Conservation (phyloP, 1,140 invertebrate species). For the Drosophila novamexicana region DNA sequence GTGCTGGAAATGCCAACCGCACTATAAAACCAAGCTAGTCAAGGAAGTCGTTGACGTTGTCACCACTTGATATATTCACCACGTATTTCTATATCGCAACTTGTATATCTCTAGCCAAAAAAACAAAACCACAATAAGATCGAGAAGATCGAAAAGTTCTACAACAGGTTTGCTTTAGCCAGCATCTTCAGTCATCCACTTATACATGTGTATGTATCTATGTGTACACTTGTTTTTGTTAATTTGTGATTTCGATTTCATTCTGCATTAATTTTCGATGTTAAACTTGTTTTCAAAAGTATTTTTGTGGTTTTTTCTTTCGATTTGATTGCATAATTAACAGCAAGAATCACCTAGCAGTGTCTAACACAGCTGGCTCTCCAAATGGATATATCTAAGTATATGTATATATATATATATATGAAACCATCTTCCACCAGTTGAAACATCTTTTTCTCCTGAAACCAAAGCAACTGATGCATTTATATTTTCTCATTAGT, state of each 20-base stretch:
- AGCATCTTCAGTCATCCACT: background rate
- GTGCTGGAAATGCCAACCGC: background rate
- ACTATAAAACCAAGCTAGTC: background rate
- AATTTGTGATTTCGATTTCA: conserved; percentile 35
- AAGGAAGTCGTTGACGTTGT: conserved; percentile 14
- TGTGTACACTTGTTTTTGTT: background rate
- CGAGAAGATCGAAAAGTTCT: background rate
- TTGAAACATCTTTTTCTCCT: too few relatives aligned
- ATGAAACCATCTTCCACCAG: too few relatives aligned
- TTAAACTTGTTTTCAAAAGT: conserved; percentile 11
- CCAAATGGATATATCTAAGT: too few relatives aligned
- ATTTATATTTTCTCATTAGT: too few relatives aligned
- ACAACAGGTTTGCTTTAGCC: conserved; percentile 18
- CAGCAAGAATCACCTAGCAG: background rate
- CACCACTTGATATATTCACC: conserved; percentile 15
- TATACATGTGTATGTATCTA: background rate
- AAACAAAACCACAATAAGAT: background rate
- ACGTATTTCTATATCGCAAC: background rate
- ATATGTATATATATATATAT: too few relatives aligned
- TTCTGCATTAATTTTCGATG: conserved; percentile 31
- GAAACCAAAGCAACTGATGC: too few relatives aligned
- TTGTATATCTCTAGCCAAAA: conserved; percentile 18
- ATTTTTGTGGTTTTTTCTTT: background rate
- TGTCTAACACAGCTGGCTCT: too few relatives aligned
- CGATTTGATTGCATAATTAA: conserved; percentile 10